Evolutionary conservation across 2,888 invertebrate species (phyloP).

Genomic region (Papilio elwesi): DNA sequence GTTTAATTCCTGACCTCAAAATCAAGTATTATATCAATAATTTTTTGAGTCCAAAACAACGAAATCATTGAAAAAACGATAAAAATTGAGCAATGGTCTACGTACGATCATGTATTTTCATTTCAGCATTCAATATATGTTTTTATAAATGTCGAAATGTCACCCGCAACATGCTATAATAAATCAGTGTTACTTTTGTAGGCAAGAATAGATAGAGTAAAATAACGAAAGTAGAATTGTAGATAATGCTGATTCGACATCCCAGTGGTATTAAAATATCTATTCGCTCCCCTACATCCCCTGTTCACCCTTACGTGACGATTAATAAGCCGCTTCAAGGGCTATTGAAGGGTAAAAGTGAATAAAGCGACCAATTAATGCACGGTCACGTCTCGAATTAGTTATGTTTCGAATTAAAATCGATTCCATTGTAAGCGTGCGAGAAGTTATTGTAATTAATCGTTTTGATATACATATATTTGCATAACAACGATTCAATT

Average conservation of each 20-base stretch:
- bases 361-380: slow-evolving; percentile 4
- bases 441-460: slow-evolving; percentile 16
- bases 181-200: too few species aligned
- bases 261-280: too few species aligned
- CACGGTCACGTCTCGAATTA: slow-evolving; percentile 5
- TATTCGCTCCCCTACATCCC: background rate
- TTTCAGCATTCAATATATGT: too few species aligned
- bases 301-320: background rate
- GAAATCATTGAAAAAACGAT: background rate
- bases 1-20: background rate
- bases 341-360: slow-evolving; percentile 12
- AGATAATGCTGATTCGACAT: too few species aligned
- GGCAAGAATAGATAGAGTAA: too few species aligned
- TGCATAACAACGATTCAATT: slow-evolving; percentile 4
- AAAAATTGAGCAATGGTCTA: background rate
- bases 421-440: slow-evolving; percentile 31
- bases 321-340: background rate
- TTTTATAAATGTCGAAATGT: too few species aligned
- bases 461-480: slow-evolving; percentile 10
- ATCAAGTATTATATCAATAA: background rate
- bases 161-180: too few species aligned
- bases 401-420: slow-evolving; percentile 3
- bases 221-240: too few species aligned
- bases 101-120: too few species aligned
- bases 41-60: background rate